A percentile compares a stretch with the other conserved stretches of the same genome.
Conservation (phyloP, 1,140 invertebrate genomes). For the Pogonognathellus flavescens region DNA sequence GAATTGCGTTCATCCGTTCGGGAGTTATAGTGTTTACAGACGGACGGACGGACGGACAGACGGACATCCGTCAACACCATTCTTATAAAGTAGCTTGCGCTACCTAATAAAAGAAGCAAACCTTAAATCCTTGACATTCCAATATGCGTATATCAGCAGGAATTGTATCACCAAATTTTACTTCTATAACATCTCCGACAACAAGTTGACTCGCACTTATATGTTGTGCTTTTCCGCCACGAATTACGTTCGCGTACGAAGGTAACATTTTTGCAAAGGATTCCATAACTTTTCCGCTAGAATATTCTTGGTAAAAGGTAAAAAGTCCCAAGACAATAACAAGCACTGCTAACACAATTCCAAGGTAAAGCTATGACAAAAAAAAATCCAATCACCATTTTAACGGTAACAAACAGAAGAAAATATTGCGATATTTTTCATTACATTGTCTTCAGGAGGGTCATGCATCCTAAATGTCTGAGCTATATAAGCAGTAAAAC, state of each 20-base stretch:
- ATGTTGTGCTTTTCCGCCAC: conserved; percentile 76
- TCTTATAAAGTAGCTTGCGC: too few species aligned
- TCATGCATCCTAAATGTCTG: conserved; percentile 50
- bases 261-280: conserved; percentile 97
- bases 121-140: conserved; percentile 69
- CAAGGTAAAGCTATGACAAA: conserved; percentile 85
- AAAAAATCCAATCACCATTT: too few species aligned
- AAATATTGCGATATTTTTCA: too few species aligned
- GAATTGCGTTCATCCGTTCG: too few species aligned
- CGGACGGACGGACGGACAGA: too few species aligned
- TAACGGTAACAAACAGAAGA: too few species aligned
- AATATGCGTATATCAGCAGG: conserved; percentile 77
- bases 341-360: conserved; percentile 93
- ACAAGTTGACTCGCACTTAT: conserved; percentile 79
- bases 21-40: too few species aligned
- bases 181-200: conserved; percentile 89
- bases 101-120: too few species aligned
- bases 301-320: conserved; percentile 96
- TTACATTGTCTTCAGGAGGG: conserved; percentile 63
- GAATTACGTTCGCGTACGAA: conserved; percentile 74
- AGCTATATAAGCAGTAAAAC: conserved; percentile 89
- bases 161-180: conserved; percentile 69
- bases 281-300: too few species aligned
- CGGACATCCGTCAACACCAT: too few species aligned
- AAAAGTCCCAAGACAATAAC: conserved; percentile 97